phyloP scores from a whole-genome alignment of 2,797 vertebrate species.

The Otus scops region DNA sequence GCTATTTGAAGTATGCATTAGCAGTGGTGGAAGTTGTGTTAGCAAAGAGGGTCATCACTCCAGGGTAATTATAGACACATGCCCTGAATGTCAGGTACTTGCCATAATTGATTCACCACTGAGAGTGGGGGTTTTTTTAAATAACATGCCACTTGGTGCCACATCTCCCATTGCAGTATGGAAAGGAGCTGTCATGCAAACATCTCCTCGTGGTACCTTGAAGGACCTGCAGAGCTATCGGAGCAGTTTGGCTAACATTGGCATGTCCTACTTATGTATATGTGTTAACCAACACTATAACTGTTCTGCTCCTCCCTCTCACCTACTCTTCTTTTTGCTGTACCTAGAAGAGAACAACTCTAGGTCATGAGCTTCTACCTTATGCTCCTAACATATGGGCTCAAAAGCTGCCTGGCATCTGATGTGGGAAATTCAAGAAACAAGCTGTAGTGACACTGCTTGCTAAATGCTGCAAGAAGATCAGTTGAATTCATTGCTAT shows the following conservation, averaged over 20 bases:
- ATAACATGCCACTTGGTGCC: neutral
- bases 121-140: neutral
- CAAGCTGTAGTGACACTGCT: neutral
- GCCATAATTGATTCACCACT: neutral
- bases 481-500: neutral
- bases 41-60: neutral
- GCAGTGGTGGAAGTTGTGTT: neutral
- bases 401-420: neutral
- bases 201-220: rapidly evolving
- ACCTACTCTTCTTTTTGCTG: neutral
- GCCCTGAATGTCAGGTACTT: neutral
- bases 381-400: neutral
- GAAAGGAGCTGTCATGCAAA: neutral
- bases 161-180: neutral
- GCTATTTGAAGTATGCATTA: rapidly evolving
- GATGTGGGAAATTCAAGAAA: neutral
- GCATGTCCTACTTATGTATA: neutral
- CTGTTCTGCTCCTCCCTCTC: neutral
- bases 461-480: neutral
- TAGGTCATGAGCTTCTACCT: neutral
- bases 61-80: neutral
- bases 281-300: neutral
- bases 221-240: neutral
- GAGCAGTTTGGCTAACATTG: neutral
- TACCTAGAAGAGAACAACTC: neutral